Conservation (phyloP, 2,888 invertebrate genomes). For the Scelioninae gen. 1 region DNA sequence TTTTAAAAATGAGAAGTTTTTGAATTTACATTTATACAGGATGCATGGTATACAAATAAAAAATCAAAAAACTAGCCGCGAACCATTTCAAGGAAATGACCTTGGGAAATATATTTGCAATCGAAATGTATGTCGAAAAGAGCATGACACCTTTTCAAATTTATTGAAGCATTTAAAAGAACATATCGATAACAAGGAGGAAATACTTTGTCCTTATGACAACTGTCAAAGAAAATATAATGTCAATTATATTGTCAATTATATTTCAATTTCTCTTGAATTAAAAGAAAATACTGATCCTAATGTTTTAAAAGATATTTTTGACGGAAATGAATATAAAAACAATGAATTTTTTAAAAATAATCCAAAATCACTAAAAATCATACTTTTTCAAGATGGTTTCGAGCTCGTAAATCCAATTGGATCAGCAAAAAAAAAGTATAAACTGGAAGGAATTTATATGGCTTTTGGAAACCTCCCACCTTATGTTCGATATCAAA, state of each 20-base stretch:
- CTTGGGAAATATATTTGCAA: conserved; percentile 35
- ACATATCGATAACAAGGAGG: conserved; percentile 31
- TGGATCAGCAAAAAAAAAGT: conserved; percentile 74
- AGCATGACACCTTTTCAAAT: conserved; percentile 25
- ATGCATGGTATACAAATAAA: neutral
- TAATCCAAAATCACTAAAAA: conserved; percentile 69
- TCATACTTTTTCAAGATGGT: conserved; percentile 76
- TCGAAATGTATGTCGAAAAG: conserved; percentile 25
- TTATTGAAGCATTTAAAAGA: conserved; percentile 33
- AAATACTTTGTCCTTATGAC: conserved; percentile 40
- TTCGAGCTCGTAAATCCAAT: conserved; percentile 78
- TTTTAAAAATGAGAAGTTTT: too few relatives aligned
- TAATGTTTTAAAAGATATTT: conserved; percentile 71
- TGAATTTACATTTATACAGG: neutral
- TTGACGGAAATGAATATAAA: conserved; percentile 72
- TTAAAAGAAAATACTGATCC: conserved; percentile 22
- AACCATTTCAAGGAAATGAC: conserved; percentile 1
- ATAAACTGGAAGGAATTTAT: conserved; percentile 77
- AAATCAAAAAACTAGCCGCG: neutral
- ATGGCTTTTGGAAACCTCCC: conserved; percentile 75
- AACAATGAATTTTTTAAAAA: conserved; percentile 70
- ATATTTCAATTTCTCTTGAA: conserved; percentile 14
- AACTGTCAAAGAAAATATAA: conserved; percentile 24
- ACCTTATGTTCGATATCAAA: conserved; percentile 69
- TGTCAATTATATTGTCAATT: too few relatives aligned